phyloP scores from a whole-genome alignment of 2,888 invertebrate genomes.

The Oithona nana region DNA sequence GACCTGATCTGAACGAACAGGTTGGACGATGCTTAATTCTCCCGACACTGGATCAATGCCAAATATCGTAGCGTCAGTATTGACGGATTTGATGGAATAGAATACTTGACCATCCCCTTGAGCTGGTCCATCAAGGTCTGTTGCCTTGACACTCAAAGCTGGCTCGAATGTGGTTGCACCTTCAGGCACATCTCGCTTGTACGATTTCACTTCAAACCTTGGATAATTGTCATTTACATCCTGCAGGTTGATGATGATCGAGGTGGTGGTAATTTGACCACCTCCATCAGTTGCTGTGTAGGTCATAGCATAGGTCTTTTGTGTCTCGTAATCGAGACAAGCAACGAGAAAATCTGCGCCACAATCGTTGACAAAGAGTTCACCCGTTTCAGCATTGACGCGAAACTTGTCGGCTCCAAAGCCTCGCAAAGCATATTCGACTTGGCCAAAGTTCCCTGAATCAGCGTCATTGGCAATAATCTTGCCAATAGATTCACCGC shows the following conservation, averaged over 20 bases:
- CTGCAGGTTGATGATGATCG: conserved; percentile 46
- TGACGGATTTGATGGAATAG: conserved; percentile 46
- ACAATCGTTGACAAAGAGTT: conserved; percentile 38
- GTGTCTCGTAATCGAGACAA: conserved; percentile 53
- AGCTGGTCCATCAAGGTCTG: conserved; percentile 44
- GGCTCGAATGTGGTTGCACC: conserved; percentile 56
- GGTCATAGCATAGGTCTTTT: conserved; percentile 56
- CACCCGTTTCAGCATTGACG: conserved; percentile 45
- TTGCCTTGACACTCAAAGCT: conserved; percentile 40
- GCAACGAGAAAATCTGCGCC: conserved; percentile 20
- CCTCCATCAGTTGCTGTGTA: conserved; percentile 64
- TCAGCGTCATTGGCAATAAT: conserved; percentile 50
- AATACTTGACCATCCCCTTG: conserved; percentile 48
- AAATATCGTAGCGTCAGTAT: conserved; percentile 41
- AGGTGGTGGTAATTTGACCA: conserved; percentile 43
- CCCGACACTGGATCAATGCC: conserved; percentile 47
- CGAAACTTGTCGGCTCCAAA: conserved; percentile 57
- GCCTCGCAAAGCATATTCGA: conserved; percentile 53
- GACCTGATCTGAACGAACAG: conserved; percentile 32
- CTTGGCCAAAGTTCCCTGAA: conserved; percentile 46
- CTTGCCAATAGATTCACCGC: conserved; percentile 24
- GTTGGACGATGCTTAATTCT: background rate
- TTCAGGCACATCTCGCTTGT: conserved; percentile 52
- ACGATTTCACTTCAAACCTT: conserved; percentile 45
- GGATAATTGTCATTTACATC: conserved; percentile 62